Evolutionary conservation across 2,888 invertebrate species (phyloP).

Genomic region (Sceliomorpha sp.): DNA sequence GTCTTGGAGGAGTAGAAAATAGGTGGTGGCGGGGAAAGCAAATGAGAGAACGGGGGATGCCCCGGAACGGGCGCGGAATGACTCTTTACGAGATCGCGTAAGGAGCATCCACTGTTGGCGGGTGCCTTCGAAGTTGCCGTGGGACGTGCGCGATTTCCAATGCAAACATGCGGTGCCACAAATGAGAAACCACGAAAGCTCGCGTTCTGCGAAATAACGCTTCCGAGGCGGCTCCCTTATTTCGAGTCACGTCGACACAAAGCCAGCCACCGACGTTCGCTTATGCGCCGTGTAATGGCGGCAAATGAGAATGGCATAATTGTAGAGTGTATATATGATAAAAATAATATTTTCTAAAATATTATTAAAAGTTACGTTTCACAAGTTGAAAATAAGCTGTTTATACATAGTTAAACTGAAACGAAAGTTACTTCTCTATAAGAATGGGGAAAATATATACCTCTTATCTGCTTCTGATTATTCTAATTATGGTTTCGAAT

Average conservation of each 20-base stretch:
- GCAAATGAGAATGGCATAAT: slow-evolving; percentile 32
- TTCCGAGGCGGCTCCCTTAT: slow-evolving; percentile 23
- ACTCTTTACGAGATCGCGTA: slow-evolving; percentile 9
- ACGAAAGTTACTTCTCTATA: too few species aligned
- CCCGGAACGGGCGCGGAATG: slow-evolving; percentile 1
- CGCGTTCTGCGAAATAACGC: slow-evolving; percentile 37
- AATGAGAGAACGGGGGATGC: background rate
- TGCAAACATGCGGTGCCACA: slow-evolving; percentile 44
- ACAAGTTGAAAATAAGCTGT: too few species aligned
- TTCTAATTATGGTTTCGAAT: slow-evolving; percentile 18
- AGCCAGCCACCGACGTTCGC: slow-evolving; percentile 37
- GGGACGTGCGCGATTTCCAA: slow-evolving; percentile 50
- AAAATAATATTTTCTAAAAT: too few species aligned
- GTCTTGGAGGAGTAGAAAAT: too few species aligned
- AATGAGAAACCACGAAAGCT: slow-evolving; percentile 46
- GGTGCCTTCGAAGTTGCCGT: slow-evolving; percentile 15
- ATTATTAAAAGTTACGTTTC: too few species aligned
- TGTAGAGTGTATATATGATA: too few species aligned
- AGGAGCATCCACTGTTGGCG: slow-evolving; percentile 3
- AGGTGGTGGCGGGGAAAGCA: background rate
- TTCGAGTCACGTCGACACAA: slow-evolving; percentile 40
- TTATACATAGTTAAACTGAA: too few species aligned
- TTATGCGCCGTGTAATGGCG: slow-evolving; percentile 41
- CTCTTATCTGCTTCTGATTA: background rate
- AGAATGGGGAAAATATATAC: too few species aligned